phyloP scores from a whole-genome alignment of 2,888 invertebrate species.

The Lepidocyrtinus sp. region DNA sequence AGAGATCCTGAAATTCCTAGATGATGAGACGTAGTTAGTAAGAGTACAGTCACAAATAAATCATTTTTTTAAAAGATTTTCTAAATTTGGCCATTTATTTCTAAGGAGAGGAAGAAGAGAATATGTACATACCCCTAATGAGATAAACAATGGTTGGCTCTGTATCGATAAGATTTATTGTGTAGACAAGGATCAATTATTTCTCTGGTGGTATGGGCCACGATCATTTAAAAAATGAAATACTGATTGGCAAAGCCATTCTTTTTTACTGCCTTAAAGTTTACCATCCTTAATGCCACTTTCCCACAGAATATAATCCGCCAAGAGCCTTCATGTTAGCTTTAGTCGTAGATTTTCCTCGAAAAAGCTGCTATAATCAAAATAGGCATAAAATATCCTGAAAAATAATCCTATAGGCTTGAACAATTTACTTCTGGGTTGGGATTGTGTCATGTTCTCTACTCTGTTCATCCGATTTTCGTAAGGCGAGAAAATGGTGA shows the following conservation, averaged over 20 bases:
- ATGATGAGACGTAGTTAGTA: no score
- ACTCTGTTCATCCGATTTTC: slow-evolving; percentile 47
- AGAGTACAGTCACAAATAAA: no score
- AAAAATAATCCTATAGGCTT: slow-evolving; percentile 10
- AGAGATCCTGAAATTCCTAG: no score
- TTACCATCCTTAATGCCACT: neutral
- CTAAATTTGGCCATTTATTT: no score
- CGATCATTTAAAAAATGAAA: neutral
- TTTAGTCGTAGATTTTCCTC: neutral
- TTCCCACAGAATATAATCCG: neutral
- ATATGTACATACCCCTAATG: no score
- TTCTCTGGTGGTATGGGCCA: no score
- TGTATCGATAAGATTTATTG: neutral
- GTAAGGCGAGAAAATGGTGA: slow-evolving; percentile 60
- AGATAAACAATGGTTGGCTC: neutral
- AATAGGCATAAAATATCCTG: slow-evolving; percentile 1
- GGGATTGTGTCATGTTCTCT: slow-evolving; percentile 5
- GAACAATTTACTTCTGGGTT: neutral
- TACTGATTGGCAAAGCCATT: neutral
- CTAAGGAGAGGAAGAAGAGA: no score
- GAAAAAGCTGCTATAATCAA: neutral
- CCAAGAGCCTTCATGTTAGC: neutral
- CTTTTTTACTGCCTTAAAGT: neutral
- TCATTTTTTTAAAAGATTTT: no score
- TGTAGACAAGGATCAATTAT: neutral